Conservation (phyloP, 2,888 invertebrate species). For the Mesorhabditis sp. region DNA sequence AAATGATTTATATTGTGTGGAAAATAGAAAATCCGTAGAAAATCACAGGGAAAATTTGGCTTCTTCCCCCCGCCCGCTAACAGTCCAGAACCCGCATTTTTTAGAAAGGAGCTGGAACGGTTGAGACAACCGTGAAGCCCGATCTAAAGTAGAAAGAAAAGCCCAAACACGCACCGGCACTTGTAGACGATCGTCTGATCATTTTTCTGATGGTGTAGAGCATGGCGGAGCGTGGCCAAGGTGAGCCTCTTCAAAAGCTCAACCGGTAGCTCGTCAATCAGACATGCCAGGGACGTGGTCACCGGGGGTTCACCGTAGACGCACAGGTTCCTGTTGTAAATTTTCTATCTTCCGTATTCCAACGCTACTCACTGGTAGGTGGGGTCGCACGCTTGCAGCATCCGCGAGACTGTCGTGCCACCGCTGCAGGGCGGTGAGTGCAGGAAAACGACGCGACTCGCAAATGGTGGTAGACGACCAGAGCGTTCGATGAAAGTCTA, state of each 20-base stretch:
- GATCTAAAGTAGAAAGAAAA: background rate
- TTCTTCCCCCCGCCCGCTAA: no score
- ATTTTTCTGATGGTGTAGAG: conserved; percentile 2
- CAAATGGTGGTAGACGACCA: conserved; percentile 6
- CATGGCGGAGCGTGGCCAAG: background rate
- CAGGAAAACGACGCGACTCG: background rate
- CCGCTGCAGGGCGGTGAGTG: background rate
- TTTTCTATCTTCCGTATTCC: background rate
- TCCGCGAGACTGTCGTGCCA: background rate
- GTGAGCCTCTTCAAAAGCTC: background rate
- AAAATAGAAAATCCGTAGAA: no score
- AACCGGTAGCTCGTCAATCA: background rate
- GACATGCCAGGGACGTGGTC: background rate
- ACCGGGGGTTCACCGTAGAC: conserved; percentile 5
- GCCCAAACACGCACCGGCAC: background rate
- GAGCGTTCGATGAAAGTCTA: background rate
- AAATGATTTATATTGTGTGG: no score
- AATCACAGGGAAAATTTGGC: no score
- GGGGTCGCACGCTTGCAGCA: background rate
- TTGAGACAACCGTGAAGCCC: no score
- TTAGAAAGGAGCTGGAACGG: no score
- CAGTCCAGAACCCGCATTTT: no score
- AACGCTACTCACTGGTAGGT: conserved; percentile 1
- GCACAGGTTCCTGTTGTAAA: background rate
- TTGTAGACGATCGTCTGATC: conserved; percentile 6